Percentiles rank a stretch among this genome's conserved stretches.
These are phyloP conservation scores for Anseranas semipalmata DNA, from an alignment of 2,113 vertebrate species.

Conservation along the genomic window DNA sequence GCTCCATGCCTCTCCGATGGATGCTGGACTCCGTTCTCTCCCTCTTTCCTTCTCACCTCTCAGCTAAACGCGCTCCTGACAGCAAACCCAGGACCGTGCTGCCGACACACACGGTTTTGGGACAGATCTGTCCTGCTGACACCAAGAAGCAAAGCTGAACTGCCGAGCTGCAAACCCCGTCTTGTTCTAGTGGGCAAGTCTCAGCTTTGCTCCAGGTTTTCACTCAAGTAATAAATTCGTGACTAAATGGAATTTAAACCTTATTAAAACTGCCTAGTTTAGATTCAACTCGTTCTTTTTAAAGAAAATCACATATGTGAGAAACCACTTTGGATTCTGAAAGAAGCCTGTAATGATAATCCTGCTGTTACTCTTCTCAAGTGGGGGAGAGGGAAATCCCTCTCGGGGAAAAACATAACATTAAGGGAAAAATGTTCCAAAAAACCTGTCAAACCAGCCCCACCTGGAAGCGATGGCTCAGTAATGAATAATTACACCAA, in stretches of 20 bases:
- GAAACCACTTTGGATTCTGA: not conserved
- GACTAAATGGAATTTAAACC: not conserved
- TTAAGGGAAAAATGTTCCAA: not conserved
- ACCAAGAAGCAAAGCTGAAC: not conserved
- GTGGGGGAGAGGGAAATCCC: not conserved
- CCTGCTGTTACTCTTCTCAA: not conserved
- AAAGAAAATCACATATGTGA: not conserved
- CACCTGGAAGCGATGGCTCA: not conserved
- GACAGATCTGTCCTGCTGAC: not conserved
- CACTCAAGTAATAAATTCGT: not conserved
- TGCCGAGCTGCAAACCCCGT: not conserved
- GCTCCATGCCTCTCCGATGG: not conserved
- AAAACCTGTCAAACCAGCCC: not conserved
- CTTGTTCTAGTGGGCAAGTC: not conserved
- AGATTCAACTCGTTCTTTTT: not conserved
- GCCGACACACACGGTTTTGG: not conserved
- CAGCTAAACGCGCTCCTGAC: not conserved
- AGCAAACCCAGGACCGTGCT: rapidly evolving
- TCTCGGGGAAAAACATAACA: not conserved
- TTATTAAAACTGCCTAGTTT: not conserved
- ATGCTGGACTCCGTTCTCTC: not conserved
- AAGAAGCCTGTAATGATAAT: not conserved
- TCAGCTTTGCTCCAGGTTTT: not conserved
- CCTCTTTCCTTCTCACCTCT: not conserved
- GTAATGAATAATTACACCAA: not conserved